Base-by-base conservation (phyloP, 2,797 vertebrate species). In the Lerista edwardsae region DNA sequence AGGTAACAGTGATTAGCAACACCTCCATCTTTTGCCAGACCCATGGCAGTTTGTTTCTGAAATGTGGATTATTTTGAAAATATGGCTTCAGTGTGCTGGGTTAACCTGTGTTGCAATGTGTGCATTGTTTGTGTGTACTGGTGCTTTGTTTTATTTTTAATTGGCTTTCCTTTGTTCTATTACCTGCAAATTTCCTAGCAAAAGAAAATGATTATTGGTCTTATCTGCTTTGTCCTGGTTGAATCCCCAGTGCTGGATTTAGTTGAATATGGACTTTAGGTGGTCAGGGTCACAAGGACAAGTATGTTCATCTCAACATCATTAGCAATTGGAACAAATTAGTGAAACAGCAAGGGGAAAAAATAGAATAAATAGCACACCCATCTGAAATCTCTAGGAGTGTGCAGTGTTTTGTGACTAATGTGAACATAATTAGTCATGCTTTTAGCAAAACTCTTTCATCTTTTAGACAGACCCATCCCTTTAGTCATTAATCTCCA, bases 401-500 rank as follows among this genome's bases (percentile, higher is more conserved):
- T 74, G 73, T 84, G 84, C 89, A 87, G 84, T 85, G 73, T 90
- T 84, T 91, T 93, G 90, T 87, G 89, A 91, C 94, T 92, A 91
- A 88, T 89, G 80, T 80, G 74, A 92, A 87, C 55, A 17, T 89
- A 93, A 92, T 86, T 91, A 86, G 89, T 87, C 87, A 87, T 89
- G 75, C 79, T 92, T 93, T 93, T 90, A 89, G 86, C 73, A 78
- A 89, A 89, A 88, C 87, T 86, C 86, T 92, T 90, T 90, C 87
- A 65, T 90, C 89, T 94, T 86, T 65, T 59, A 55, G 84, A 86
- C 86, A 84, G 86, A 25, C 72, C 87, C 44, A 86, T 88, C 86
- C 65, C 81, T 83, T 84, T 91, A 86, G 87, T 88, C 86, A 86
- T 88, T 92, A 89, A 91, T 91, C 88, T 90, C 81, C 57, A 64